Evolutionary conservation across 1,140 invertebrate species (phyloP).

Genomic region (Olivierus martensii): DNA sequence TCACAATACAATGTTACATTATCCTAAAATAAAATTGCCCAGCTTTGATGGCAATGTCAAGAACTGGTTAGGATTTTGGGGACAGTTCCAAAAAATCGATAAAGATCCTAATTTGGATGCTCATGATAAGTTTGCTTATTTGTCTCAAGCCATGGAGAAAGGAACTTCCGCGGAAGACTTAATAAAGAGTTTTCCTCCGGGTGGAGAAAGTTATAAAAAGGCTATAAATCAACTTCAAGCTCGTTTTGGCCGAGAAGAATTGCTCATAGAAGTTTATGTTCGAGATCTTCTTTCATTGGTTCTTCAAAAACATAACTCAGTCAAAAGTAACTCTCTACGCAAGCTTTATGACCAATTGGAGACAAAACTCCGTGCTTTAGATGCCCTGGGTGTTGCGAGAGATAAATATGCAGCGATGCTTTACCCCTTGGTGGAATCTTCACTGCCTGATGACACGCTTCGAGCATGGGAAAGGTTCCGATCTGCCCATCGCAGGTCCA

Average conservation of each 20-base stretch:
- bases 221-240: constrained; percentile 22
- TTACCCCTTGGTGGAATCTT: constrained; percentile 29
- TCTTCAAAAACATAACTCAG: not conserved
- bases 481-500: too few relatives aligned
- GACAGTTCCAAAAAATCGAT: constrained; percentile 8
- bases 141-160: constrained; percentile 1
- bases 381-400: constrained; percentile 26
- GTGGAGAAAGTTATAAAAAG: constrained; percentile 22
- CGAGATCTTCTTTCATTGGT: constrained; percentile 24
- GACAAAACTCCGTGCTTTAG: constrained; percentile 24
- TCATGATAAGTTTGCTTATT: constrained; percentile 2
- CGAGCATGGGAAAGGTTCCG: not conserved
- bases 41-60: constrained; percentile 6
- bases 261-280: constrained; percentile 26
- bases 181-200: constrained; percentile 22
- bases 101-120: not conserved
- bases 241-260: constrained; percentile 24
- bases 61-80: constrained; percentile 4
- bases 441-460: constrained; percentile 15
- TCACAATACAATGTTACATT: not conserved
- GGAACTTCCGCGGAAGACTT: constrained; percentile 1
- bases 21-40: constrained; percentile 1
- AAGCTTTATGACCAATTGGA: constrained; percentile 19
- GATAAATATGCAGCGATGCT: constrained; percentile 27
- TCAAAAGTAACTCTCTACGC: not conserved